Base-by-base conservation (phyloP, 2,888 invertebrate genomes). In the Apamea monoglypha region DNA sequence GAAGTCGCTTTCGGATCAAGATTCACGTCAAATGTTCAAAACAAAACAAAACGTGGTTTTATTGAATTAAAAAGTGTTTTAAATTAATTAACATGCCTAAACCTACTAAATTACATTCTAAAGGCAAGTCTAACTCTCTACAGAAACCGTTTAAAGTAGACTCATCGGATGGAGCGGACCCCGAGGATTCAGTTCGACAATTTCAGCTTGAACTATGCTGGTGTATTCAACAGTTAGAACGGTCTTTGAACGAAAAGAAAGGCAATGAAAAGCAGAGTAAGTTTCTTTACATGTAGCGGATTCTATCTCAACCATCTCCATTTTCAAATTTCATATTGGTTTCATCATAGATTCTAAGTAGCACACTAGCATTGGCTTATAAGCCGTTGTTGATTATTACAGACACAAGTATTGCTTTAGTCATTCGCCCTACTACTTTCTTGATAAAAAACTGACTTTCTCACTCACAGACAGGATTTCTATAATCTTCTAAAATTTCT, bases 161-260 rank as follows among this genome's bases (percentile, higher is more conserved):
- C 66, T 89, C 84, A 36, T 82, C 92, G 14, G 93, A 94, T 32
- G 91, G 90, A 70, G 87, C 84, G 44, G 94, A 95, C 77, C 93
- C 94, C 1, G 96, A 96, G 76, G 97, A 98, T 95, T 94, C 97
- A 0, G 96, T 97, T 83, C 96, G 97, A 92, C 98, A 98, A 92
- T 98, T 98, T 91, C 98, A 98, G 93, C 89, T 98, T n/a, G 98
- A 98, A 93, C 94, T 98, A 12, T 98, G 97, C 91, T 98, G 98
- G 98, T 98, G 98, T 91, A 97, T 98, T 88, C 98, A 98, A 88
- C 98, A 98, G 87, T 93, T 98, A 78, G 97, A 98, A 91, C 94
- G 94, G 36, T 96, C 97, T 40, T 92, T 98, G 83, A 95, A 94
- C 74, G 97, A 97, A 63, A 97, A 97, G 84, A 98, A 98, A 93